phyloP scores from a whole-genome alignment of 2,888 invertebrate species.

The Nephrotoma flavescens region DNA sequence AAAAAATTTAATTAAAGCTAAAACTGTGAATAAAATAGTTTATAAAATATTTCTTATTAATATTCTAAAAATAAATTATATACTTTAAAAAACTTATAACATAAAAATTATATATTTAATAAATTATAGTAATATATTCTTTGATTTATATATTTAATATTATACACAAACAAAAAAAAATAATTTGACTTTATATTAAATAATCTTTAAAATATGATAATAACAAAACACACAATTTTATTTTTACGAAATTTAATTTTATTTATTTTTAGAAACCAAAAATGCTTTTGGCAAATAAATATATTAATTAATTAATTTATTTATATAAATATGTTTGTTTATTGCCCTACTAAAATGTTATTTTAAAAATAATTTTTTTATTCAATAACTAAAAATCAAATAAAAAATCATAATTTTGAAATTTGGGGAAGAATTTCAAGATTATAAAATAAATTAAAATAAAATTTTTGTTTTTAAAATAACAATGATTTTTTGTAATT shows the following conservation, averaged over 20 bases:
- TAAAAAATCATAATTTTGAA: conserved; percentile 20
- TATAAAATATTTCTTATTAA: background rate
- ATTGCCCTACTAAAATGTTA: background rate
- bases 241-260: background rate
- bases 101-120: background rate
- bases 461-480: background rate
- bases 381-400: background rate
- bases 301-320: background rate
- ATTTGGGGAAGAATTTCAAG: conserved; percentile 34
- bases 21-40: background rate
- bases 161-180: background rate
- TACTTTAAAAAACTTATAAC: background rate
- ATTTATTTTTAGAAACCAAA: background rate
- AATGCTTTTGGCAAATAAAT: background rate
- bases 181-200: background rate
- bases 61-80: background rate
- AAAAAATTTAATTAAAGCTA: background rate
- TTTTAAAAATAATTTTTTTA: background rate
- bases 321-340: background rate
- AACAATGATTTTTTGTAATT: background rate
- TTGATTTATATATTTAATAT: background rate
- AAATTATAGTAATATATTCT: background rate
- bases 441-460: conserved; percentile 13
- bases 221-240: background rate
- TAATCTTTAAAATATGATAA: background rate